A percentile compares a stretch with the other conserved stretches of the same genome.
Conservation (phyloP, 37 sponge, comb jelly and placozoan species). For the Halichondria panicea region DNA sequence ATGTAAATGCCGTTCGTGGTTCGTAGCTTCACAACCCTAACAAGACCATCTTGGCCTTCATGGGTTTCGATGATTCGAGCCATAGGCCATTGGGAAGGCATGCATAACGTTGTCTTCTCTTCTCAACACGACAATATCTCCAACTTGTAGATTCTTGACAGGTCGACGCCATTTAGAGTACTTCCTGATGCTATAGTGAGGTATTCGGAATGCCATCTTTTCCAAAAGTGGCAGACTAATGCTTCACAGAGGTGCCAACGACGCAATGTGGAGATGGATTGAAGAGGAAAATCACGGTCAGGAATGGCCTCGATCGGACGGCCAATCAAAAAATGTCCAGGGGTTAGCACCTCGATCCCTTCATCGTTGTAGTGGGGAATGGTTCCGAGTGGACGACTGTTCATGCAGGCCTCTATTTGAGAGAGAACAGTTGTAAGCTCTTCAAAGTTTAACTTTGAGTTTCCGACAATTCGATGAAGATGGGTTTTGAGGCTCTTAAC, state of each 20-base stretch:
- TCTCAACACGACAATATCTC: too few species aligned
- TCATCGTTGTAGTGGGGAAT: constrained; percentile 24
- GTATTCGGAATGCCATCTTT: constrained; percentile 30
- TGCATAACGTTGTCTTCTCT: too few species aligned
- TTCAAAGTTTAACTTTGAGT: constrained; percentile 23
- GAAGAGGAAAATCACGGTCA: too few species aligned
- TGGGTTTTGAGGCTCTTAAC: too few species aligned
- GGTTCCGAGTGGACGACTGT: constrained; percentile 27
- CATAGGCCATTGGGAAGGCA: too few species aligned
- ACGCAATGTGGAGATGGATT: not conserved
- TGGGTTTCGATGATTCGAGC: too few species aligned
- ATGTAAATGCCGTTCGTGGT: too few species aligned
- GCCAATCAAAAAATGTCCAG: constrained; percentile 47
- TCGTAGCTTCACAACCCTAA: too few species aligned
- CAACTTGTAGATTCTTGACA: constrained; percentile 9
- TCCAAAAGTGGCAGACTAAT: constrained; percentile 48
- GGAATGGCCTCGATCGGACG: constrained; percentile 26
- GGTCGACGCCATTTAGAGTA: constrained; percentile 18
- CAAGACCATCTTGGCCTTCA: too few species aligned
- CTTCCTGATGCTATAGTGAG: constrained; percentile 5
- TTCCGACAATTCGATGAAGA: too few species aligned
- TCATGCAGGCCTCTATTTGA: constrained; percentile 40
- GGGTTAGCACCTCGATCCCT: constrained; percentile 36
- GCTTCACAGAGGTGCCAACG: constrained; percentile 33
- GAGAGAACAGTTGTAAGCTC: constrained; percentile 39